Evolutionary conservation across 2,888 invertebrate species (phyloP).

Genomic region (Dryocosmus kuriphilus): DNA sequence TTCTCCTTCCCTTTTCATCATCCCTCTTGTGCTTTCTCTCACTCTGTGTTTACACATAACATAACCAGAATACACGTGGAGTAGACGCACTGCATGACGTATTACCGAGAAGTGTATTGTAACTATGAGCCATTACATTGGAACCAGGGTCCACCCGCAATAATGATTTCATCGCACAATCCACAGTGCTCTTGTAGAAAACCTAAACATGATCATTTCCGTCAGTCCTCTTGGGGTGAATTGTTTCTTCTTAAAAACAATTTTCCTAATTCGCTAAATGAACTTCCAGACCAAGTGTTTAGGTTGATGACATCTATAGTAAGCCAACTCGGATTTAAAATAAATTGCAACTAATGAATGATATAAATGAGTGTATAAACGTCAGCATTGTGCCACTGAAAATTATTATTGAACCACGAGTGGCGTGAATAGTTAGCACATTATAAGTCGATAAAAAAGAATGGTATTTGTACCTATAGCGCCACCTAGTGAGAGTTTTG

Average conservation of each 20-base stretch:
- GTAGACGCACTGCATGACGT: slow-evolving; percentile 72
- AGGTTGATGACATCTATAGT: too few relatives aligned
- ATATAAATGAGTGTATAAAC: too few relatives aligned
- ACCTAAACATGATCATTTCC: slow-evolving; percentile 12
- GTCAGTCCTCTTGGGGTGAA: neutral
- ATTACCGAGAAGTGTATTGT: slow-evolving; percentile 72
- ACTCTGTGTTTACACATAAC: slow-evolving; percentile 49
- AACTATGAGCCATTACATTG: slow-evolving; percentile 60
- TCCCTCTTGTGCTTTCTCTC: slow-evolving; percentile 48
- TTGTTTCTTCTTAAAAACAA: neutral
- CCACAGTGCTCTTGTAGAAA: slow-evolving; percentile 52
- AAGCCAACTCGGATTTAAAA: too few relatives aligned
- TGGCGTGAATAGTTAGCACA: too few relatives aligned
- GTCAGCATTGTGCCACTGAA: too few relatives aligned
- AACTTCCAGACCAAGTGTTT: too few relatives aligned
- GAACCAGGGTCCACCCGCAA: slow-evolving; percentile 57
- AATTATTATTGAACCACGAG: too few relatives aligned
- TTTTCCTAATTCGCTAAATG: too few relatives aligned
- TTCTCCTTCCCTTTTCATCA: slow-evolving; percentile 44
- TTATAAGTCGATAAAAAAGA: too few relatives aligned
- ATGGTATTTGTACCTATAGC: too few relatives aligned
- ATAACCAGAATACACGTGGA: slow-evolving; percentile 54
- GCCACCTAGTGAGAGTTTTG: too few relatives aligned
- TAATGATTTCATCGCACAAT: slow-evolving; percentile 61
- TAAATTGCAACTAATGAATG: too few relatives aligned